Conservation (phyloP, 2,797 vertebrate species). For the Vespertilio murinus region DNA sequence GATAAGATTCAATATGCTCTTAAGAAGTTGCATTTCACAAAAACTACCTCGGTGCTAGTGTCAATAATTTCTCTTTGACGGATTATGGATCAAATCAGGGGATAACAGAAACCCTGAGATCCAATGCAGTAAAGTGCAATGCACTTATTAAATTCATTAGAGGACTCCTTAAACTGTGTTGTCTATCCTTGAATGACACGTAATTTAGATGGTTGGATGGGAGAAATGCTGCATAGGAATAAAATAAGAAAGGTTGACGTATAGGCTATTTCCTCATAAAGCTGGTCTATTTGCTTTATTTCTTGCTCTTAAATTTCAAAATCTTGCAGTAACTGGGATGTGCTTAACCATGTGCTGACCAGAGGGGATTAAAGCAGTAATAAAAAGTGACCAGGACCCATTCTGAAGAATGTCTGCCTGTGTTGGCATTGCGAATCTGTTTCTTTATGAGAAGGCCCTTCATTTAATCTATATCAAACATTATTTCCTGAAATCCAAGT, state of each 20-base stretch:
- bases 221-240: neutral
- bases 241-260: neutral
- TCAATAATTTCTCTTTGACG: neutral
- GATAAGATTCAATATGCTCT: neutral
- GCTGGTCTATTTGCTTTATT: neutral
- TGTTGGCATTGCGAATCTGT: neutral
- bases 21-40: conserved; percentile 11
- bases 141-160: neutral
- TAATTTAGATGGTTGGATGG: neutral
- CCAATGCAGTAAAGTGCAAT: neutral
- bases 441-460: neutral
- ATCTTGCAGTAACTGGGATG: neutral
- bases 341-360: neutral
- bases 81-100: neutral
- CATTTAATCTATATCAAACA: neutral
- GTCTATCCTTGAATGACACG: neutral
- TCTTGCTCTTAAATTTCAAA: conserved; percentile 29
- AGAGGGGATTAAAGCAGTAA: neutral
- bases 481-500: conserved; percentile 19
- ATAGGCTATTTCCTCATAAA: neutral
- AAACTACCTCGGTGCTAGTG: neutral
- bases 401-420: neutral
- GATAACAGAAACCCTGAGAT: neutral
- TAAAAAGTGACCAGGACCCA: neutral
- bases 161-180: neutral